Evolutionary conservation across 2,797 vertebrate species (phyloP), one percentile per base, ranked within the genome.

Genomic region (Onychomys leucogaster): DNA sequence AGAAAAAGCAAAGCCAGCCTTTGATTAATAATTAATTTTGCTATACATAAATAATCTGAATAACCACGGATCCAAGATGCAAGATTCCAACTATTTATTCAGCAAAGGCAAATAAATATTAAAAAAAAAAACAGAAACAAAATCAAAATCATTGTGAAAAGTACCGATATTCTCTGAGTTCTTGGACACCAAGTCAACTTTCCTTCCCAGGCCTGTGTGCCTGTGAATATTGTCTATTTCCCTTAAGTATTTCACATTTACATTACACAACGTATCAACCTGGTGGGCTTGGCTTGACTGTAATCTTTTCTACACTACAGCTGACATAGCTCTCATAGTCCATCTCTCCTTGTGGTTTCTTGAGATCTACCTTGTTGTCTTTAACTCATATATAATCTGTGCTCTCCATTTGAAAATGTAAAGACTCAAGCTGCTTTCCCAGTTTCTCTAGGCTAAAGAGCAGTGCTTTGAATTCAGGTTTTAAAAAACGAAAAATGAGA

Each of bases 21-120:
- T 92, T 61, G 82, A 37, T 95, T 90, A 78, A 23, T 90, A 37
- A 89, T 89, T 94, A 71, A 93, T 93, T 90, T 55, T 84, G 8
- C 61, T 32, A 59, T 16, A 85, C 9, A 87, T 21, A 92, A 96
- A 76, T 65, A 73, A 69, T 82, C 2, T 63, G 61, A 94, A 73
- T 94, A 96, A 82, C 76, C 17, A 75, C 76, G 11, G 1, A 34
- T 80, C 52, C 4, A 75, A 55, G n/a, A 65, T 83, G 4, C 37
- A 88, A 96, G 77, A 0, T 5, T 13, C 32, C 1, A 78, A 85
- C 49, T 57, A 67, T 86, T 91, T 82, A 59, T 69, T 90, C 49
- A 69, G 12, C 11, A 65, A 92, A 89, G 55, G n/a, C n/a, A 89
- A 89, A 57, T 49, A 80, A 81, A 46, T 37, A 69, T 61, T 12